Conservation (phyloP, 1,140 invertebrate species). For the Lepidurus apus region DNA sequence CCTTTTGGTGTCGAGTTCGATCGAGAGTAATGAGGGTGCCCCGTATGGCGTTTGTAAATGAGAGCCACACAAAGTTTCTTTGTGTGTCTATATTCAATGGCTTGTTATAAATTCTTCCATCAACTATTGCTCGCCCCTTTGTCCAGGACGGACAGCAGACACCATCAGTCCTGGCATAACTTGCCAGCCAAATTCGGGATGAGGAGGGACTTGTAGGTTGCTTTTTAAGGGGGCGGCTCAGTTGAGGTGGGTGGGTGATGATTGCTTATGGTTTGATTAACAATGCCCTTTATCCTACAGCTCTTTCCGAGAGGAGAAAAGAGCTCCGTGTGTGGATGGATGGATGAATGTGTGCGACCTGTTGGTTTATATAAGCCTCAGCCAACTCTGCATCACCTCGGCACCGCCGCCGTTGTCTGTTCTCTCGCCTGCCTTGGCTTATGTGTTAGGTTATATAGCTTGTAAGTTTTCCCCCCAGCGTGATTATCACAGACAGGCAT, state of each 20-base stretch:
- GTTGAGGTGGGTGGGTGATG: not conserved
- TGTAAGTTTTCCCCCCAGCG: constrained; percentile 14
- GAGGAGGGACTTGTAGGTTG: not conserved
- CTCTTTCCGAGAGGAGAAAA: not conserved
- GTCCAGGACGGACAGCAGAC: not conserved
- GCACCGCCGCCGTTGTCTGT: not conserved
- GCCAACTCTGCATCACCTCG: not conserved
- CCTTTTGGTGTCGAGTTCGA: not conserved
- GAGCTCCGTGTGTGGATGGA: not conserved
- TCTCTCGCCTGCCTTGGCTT: not conserved
- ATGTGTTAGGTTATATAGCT: not conserved
- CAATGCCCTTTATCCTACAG: not conserved
- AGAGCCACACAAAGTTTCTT: not conserved
- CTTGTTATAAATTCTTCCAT: constrained; percentile 2
- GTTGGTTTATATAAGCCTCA: constrained; percentile 1
- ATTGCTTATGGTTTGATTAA: constrained; percentile 22
- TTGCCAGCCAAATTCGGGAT: constrained; percentile 2
- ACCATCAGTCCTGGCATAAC: constrained; percentile 5
- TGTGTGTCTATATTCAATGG: not conserved
- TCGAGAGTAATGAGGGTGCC: constrained; percentile 20
- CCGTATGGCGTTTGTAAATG: constrained; percentile 9
- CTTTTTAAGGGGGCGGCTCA: not conserved
- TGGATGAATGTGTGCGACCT: not conserved
- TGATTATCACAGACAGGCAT: constrained; percentile 14
- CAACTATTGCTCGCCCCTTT: constrained; percentile 17